Evolutionary conservation across 2,113 vertebrate genomes (phyloP), one percentile per base, ranked within the genome.

Genomic region (Mixornis gularis): DNA sequence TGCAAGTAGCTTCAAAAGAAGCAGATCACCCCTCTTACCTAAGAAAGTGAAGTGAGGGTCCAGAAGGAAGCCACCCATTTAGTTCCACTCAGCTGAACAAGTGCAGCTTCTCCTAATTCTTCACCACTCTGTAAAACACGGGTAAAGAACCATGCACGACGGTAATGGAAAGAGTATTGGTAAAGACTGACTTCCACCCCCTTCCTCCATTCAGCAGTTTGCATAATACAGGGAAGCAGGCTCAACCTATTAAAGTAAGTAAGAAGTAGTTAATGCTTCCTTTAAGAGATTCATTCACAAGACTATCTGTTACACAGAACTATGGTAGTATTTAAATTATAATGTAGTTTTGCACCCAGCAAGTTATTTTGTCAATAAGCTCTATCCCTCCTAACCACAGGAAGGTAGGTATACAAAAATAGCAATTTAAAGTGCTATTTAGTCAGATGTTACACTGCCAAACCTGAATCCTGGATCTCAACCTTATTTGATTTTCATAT

Each of bases 71-170:
- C 46, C 89, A 93, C 86, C 83, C 92, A 93, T 92, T 89, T 82
- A 95, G 84, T 40, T 93, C 79, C 91, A 94, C 69, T 92, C 80
- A 91, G 86, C 62, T 87, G 86, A 96, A 86, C 49, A 93, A 87
- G 51, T 93, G 80, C 49, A 92, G 91, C 32, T 94, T 72, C 89
- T 92, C 89, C 91, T 94, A 94, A 89, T 87, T 95, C 92, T 93
- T 92, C 92, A 94, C 70, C 89, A 89, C 89, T 79, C 93, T 91
- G 92, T 46, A 95, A 95, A 93, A 93, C 62, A 94, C 1, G 51
- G 95, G 73, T 43, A 93, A 89, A 87, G 85, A 95, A 84, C 89
- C 91, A 89, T 55, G 70, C 74, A 89, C 66, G 79, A 71, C 7
- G 11, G 88, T 84, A 88, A 85, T 2, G 10, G 90, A 93, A 73